Evolutionary conservation across 2,113 vertebrate species (phyloP), one percentile per base, ranked within the genome.

Genomic region (Jacana jacana): DNA sequence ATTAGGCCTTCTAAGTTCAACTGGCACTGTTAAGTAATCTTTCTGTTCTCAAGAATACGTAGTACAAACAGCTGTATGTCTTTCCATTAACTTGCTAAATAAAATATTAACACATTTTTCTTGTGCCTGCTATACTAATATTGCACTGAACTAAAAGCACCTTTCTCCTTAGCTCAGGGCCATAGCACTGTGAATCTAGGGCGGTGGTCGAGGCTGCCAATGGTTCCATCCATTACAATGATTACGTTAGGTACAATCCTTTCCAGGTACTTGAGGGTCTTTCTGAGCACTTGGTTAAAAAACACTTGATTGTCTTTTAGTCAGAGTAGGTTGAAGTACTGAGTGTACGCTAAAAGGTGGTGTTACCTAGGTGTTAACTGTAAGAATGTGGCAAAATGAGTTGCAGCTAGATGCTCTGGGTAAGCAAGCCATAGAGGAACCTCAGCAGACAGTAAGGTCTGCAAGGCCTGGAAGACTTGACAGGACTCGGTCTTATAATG

Each of bases 21-120:
- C 80, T 95, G 83, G 72, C 89, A 92, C 81, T 95, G 92, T 91
- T 92, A 22, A 95, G 61, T 92, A 86, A 81, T 70, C 46, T 80
- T 91, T 91, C 39, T 95, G 91, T 97, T 97, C 51, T 84, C 42
- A 58, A 95, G 84, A 91, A 55, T 88, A 86, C 90, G 73, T 84
- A 96, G 93, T 95, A 95, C 37, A 64, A 97, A 87, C 91, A 95
- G 69, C 40, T 97, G 95, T 96, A 95, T 96, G 93, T 96, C 77
- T 96, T 92, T 93, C 58, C 73, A 81, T 95, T 95, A 95, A 92
- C 91, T 92, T 97, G 95, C 44, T 95, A 85, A 97, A 97, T 97
- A 97, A 97, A 97, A 92, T 96, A 89, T 86, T 97, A 97, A 97
- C 95, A 95, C 93, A 84, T 95, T 95, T 93, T 95, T 92, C 89